Base-by-base conservation (phyloP, 2,797 vertebrate species). In the Cuniculus paca region DNA sequence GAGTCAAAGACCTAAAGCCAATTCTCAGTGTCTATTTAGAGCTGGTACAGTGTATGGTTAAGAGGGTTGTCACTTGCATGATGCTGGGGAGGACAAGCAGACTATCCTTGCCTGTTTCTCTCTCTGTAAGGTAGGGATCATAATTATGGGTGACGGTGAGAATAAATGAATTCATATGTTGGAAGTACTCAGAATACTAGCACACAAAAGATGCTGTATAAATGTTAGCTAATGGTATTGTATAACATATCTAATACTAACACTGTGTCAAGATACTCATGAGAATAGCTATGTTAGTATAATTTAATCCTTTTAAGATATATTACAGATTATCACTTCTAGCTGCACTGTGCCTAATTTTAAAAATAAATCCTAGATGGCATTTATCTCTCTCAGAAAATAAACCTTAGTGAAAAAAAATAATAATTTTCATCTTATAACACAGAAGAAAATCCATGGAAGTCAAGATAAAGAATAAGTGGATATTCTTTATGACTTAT, bases 321-420 rank as follows among this genome's bases (percentile, higher is more conserved):
- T 42, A 70, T 79, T 96, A 39, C 70, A 95, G 90, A 85, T 20
- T 1, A 79, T 70, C 31, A 52, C 42, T 80, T 95, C 31, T 70
- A 88, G 68, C 28, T 79, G 50, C 5, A 45, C 26, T 80, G 2
- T 83, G 70, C 28, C 24, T 88, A 88, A 94, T 92, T 90, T 90
- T 84, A 39, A 48, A 95, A 92, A 85, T 90, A 92, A 95, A 52
- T 81, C 20, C 90, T 81, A 90, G 36, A 75, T 82, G 87, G 7
- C 28, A 87, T 81, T 90, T 95, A 78, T 89, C n/a, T 89, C 61
- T 92, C 72, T 91, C 34, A 91, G 82, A 84, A 96, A 92, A 90
- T 93, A 77, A 95, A 87, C 48, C 45, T 12, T 78, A 36, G 24
- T 70, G 45, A 83, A 61, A 92, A 82, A 75, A 42, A 12, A 48